phyloP scores from a whole-genome alignment of 2,888 invertebrate genomes.

The Leucozona laternaria region DNA sequence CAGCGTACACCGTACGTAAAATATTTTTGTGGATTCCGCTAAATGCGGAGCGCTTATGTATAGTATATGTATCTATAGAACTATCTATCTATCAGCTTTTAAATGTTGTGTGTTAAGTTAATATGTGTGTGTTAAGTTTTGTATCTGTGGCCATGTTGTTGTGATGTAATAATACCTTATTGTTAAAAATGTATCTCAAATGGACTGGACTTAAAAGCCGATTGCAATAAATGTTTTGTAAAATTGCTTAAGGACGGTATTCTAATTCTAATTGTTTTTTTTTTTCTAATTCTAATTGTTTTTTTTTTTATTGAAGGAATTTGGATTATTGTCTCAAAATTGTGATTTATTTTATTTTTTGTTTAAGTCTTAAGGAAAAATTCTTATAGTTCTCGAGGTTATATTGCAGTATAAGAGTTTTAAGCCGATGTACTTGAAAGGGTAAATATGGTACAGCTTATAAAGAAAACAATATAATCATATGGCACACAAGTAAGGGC shows the following conservation, averaged over 20 bases:
- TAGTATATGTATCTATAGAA: not conserved
- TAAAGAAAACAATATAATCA: too few species aligned
- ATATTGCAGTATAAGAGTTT: too few species aligned
- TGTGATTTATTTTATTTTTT: not conserved
- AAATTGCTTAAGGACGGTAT: not conserved
- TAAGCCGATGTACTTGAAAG: too few species aligned
- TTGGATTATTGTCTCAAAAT: not conserved
- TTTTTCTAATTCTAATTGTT: not conserved
- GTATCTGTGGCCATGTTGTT: constrained; percentile 42
- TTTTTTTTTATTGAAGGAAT: not conserved
- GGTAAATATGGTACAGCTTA: too few species aligned
- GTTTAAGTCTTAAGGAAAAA: not conserved
- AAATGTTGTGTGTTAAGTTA: constrained; percentile 64
- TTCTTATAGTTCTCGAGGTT: not conserved
- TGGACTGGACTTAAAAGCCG: constrained; percentile 8
- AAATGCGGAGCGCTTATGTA: constrained; percentile 50
- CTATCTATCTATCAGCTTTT: constrained; percentile 59
- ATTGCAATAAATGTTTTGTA: not conserved
- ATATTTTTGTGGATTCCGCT: constrained; percentile 34
- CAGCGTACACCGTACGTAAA: constrained; percentile 74
- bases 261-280: not conserved
- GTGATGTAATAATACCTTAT: too few species aligned
- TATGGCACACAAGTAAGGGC: too few species aligned
- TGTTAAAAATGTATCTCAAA: not conserved
- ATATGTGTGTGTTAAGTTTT: constrained; percentile 36